Evolutionary conservation across 35 echinoderm and acorn worm genomes (phyloP).

Genomic region (Strongylocentrotus purpuratus): DNA sequence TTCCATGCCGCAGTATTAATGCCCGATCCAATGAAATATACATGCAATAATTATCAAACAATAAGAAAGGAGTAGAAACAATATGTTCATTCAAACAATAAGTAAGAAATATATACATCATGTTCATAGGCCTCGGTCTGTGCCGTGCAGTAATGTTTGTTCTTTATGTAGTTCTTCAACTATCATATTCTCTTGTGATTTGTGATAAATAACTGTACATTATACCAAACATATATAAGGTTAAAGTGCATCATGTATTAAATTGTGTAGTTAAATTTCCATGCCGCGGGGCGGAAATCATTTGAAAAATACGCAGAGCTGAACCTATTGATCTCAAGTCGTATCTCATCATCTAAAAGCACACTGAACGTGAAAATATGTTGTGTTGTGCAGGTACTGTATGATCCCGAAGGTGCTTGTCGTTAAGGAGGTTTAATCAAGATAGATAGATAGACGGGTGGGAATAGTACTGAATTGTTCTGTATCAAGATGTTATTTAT

Average conservation of each 20-base stretch:
- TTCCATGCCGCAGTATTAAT: neutral
- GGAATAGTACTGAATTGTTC: too few species aligned
- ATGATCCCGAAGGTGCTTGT: too few species aligned
- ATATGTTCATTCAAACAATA: too few species aligned
- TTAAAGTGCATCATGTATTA: neutral
- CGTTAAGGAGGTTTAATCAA: too few species aligned
- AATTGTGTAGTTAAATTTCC: neutral
- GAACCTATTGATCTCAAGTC: neutral
- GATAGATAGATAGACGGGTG: too few species aligned
- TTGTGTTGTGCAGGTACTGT: neutral
- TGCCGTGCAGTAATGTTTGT: neutral
- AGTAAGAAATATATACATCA: too few species aligned
- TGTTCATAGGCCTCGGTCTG: too few species aligned
- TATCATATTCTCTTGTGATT: neutral
- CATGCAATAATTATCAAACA: too few species aligned
- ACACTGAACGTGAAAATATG: neutral
- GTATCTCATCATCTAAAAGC: neutral
- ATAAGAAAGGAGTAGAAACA: too few species aligned
- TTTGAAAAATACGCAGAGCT: neutral
- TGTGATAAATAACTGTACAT: neutral
- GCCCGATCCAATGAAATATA: too few species aligned
- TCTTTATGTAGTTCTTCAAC: too few species aligned
- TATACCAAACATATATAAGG: neutral
- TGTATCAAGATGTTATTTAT: too few species aligned
- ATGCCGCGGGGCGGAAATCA: neutral